A percentile compares a stretch with the other conserved stretches of the same genome.
These are phyloP conservation scores for Parazoanthus atlanticus DNA, from an alignment of 92 coral and sea anemone genomes.

Conservation along the genomic window DNA sequence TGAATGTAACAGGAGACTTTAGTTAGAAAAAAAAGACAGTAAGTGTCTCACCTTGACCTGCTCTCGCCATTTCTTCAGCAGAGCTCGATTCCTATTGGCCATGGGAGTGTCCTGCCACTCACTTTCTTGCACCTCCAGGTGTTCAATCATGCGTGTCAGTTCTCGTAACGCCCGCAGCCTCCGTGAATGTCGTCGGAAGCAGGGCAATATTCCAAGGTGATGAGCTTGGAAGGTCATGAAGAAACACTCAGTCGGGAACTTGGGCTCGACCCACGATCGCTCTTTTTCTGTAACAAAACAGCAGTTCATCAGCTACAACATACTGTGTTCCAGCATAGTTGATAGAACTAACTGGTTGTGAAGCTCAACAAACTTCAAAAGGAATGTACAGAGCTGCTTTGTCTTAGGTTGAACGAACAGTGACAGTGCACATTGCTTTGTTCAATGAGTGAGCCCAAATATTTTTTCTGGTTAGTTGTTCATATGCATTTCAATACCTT, in stretches of 20 bases:
- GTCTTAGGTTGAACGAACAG: no score
- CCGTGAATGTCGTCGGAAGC: slow-evolving; percentile 84
- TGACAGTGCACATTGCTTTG: no score
- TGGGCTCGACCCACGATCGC: slow-evolving; percentile 74
- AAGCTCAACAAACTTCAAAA: no score
- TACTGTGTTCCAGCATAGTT: not conserved
- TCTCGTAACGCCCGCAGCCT: slow-evolving; percentile 88
- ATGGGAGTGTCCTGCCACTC: slow-evolving; percentile 95
- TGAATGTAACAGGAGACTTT: not conserved
- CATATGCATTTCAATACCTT: no score
- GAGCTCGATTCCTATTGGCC: slow-evolving; percentile 85
- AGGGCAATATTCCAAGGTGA: slow-evolving; percentile 85
- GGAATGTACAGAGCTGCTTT: no score
- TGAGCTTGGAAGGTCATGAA: slow-evolving; percentile 92
- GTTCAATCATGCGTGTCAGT: slow-evolving; percentile 87
- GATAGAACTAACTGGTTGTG: no score
- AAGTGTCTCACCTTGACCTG: slow-evolving; percentile 77
- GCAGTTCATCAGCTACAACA: not conserved
- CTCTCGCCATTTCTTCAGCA: slow-evolving; percentile 92
- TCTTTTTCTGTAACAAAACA: slow-evolving; percentile 40
- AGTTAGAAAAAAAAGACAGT: not conserved
- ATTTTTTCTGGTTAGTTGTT: no score
- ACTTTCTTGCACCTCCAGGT: slow-evolving; percentile 88
- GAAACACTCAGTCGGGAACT: slow-evolving; percentile 97
- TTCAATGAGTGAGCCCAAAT: no score